A percentile compares a stretch with the other conserved stretches of the same genome.
phyloP scores from a whole-genome alignment of 2,888 invertebrate genomes.

The Chrysolina haemoptera region DNA sequence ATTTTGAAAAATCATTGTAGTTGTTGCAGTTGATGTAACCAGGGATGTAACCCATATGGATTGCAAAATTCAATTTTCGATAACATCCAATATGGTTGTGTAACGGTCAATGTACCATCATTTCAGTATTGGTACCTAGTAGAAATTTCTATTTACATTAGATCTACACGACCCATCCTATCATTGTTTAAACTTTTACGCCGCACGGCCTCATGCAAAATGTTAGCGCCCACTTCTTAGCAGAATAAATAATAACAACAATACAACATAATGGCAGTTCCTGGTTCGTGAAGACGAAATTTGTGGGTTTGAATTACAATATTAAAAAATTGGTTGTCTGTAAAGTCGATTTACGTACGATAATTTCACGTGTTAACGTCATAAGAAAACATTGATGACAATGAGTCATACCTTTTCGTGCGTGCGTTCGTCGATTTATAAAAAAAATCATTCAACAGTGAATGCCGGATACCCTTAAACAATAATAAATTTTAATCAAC shows the following conservation, averaged over 20 bases:
- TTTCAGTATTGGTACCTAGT: background rate
- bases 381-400: too few relatives aligned
- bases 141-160: background rate
- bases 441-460: background rate
- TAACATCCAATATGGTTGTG: background rate
- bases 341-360: too few relatives aligned
- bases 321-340: too few relatives aligned
- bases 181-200: constrained; percentile 9
- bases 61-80: background rate
- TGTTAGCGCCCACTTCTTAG: background rate
- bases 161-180: background rate
- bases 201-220: background rate
- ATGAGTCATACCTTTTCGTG: too few relatives aligned
- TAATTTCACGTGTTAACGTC: too few relatives aligned
- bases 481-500: too few relatives aligned
- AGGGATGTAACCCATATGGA: too few relatives aligned
- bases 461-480: too few relatives aligned
- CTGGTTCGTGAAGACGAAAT: background rate
- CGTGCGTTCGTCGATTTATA: too few relatives aligned
- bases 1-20: too few relatives aligned
- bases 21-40: too few relatives aligned
- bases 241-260: background rate
- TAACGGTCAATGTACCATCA: background rate
- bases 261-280: background rate
- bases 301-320: background rate